Evolutionary conservation across 2,888 invertebrate genomes (phyloP).

Genomic region (Meiosimyza decipiens): DNA sequence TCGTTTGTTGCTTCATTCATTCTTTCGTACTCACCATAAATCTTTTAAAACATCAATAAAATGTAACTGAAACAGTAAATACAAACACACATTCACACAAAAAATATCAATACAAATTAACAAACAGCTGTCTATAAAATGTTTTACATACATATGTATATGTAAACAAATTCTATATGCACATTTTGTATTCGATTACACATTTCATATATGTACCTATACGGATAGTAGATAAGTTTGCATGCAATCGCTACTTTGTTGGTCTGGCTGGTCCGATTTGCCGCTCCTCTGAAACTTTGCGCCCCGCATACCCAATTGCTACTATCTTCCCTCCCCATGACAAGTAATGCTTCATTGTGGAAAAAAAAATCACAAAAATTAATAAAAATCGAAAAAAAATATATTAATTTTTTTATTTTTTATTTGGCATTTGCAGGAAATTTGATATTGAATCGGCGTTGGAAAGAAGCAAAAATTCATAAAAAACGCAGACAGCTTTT

Average conservation of each 20-base stretch:
- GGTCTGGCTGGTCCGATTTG: not conserved
- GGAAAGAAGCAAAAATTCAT: not conserved
- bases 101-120: too few relatives aligned
- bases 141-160: not conserved
- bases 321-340: not conserved
- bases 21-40: not conserved
- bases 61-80: slow-evolving; percentile 12
- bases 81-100: not conserved
- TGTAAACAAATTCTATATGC: not conserved
- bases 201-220: not conserved
- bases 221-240: not conserved
- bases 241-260: not conserved
- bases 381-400: not conserved
- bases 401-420: not conserved
- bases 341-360: not conserved
- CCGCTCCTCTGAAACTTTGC: too few relatives aligned
- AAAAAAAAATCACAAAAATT: slow-evolving; percentile 1
- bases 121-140: too few relatives aligned
- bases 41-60: slow-evolving; percentile 17
- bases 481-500: slow-evolving; percentile 1
- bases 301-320: too few relatives aligned
- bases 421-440: slow-evolving; percentile 18
- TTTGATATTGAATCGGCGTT: slow-evolving; percentile 15
- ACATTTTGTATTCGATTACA: not conserved
- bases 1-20: too few relatives aligned